Percentiles rank a stretch among this genome's conserved stretches.
Evolutionary conservation across 2,797 vertebrate species (phyloP).

Genomic region (Microctenopoma lineatum): DNA sequence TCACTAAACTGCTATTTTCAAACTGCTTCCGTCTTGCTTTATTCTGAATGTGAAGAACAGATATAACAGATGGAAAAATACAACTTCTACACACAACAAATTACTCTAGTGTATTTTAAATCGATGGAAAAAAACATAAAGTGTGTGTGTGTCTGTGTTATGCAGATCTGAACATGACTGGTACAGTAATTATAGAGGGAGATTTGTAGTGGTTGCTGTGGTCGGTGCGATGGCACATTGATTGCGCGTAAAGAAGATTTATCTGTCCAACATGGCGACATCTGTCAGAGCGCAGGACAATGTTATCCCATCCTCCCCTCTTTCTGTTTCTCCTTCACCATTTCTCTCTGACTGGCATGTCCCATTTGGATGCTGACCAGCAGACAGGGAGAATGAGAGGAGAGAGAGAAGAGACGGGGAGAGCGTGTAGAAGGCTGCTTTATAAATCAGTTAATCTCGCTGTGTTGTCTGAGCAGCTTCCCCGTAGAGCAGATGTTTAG

Average conservation of each 20-base stretch:
- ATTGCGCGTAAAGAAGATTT: constrained; percentile 80
- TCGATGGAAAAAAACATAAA: no score
- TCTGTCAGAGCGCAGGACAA: constrained; percentile 72
- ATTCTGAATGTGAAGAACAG: neutral
- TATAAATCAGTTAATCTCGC: constrained; percentile 63
- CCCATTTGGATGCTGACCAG: constrained; percentile 62
- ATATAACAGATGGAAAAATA: neutral
- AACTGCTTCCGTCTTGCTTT: neutral
- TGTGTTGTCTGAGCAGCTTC: constrained; percentile 53
- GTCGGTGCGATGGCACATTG: constrained; percentile 66
- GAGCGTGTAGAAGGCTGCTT: constrained; percentile 22
- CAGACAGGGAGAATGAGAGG: constrained; percentile 37
- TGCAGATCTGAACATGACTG: constrained; percentile 49
- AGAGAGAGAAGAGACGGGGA: neutral
- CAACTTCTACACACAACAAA: neutral
- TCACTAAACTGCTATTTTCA: no score
- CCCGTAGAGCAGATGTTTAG: constrained; percentile 71
- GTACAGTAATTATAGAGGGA: constrained; percentile 72
- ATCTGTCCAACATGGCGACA: constrained; percentile 71
- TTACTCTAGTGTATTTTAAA: neutral
- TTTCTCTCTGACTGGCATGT: constrained; percentile 46
- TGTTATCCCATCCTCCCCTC: constrained; percentile 49
- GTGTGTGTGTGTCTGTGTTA: neutral
- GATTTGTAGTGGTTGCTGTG: constrained; percentile 67
- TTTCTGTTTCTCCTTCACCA: constrained; percentile 49